Base-by-base conservation (phyloP, 2,888 invertebrate genomes). In the Drosophila yooni region DNA sequence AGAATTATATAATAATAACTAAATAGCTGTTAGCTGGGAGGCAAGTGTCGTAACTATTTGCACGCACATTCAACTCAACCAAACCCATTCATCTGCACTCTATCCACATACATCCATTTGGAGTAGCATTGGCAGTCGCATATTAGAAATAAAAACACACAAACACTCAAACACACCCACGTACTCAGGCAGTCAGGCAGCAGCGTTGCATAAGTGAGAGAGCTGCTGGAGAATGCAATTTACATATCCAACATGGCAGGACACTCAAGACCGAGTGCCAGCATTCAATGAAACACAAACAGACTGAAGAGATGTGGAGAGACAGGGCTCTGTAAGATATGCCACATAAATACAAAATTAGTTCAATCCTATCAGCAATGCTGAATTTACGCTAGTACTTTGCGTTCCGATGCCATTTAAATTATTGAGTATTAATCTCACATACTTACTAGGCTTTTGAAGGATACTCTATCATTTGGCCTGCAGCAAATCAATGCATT, bases 91-190 rank as follows among this genome's bases (percentile, higher is more conserved):
- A 48, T 36, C 21, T 38, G 36, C 31, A 21, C 21, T 21, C 21
- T 21, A 54, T 33, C 18, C 29, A 36, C 36, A 34, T 33, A 43
- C n/a, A 48, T 43, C 56, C 33, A 43, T 34, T 40, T 54, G 33
- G 38, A 48, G 18, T 27, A 40, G 53, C 48, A 65, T 61, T 70
- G 48, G 34, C 33, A 73, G 48, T 78, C 71, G 82, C 74, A 73
- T 79, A 81, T 88, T 79, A 84, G 82, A 85, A 84, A 82, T 88
- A 82, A 87, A 79, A 87, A 79, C 80, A 75, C 50, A 64, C 66
- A 77, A 70, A 34, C 53, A 53, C 53, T 34, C 54, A 56, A 29
- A 21, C 43, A 43, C 10, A 11, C 1, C 10, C 34, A 21, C 1
- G 21, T 21, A 1, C 21, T 21, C 21, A 69, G 69, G 74, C 74